Evolutionary conservation across 2,888 invertebrate genomes (phyloP).

Genomic region (Archips xylosteana): DNA sequence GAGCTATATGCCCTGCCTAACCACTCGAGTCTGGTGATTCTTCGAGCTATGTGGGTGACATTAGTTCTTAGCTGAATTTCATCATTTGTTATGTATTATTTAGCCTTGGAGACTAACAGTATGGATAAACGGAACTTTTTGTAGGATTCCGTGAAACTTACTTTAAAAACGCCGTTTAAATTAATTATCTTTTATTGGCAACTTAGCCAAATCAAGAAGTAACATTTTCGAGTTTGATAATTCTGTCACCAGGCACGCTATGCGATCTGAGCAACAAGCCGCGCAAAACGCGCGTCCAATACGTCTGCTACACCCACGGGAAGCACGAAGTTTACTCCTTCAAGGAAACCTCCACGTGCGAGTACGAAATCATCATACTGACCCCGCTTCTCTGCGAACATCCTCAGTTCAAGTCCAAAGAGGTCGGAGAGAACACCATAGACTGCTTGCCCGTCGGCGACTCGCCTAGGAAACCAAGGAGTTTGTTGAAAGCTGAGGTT

Average conservation of each 20-base stretch:
- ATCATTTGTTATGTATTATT: too few species aligned
- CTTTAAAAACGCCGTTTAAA: too few species aligned
- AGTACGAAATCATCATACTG: slow-evolving; percentile 96
- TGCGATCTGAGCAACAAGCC: slow-evolving; percentile 97
- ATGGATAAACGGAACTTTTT: too few species aligned
- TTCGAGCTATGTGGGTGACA: too few species aligned
- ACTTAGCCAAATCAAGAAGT: too few species aligned
- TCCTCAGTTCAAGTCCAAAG: slow-evolving; percentile 93
- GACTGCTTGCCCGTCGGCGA: slow-evolving; percentile 89
- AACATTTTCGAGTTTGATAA: too few species aligned
- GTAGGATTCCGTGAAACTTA: too few species aligned
- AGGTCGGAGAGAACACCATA: slow-evolving; percentile 91
- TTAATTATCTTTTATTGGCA: too few species aligned
- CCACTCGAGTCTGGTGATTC: too few species aligned
- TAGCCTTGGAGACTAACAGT: too few species aligned
- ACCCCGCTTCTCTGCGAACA: slow-evolving; percentile 95
- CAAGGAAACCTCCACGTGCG: slow-evolving; percentile 97
- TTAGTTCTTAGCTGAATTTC: too few species aligned
- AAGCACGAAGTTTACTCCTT: slow-evolving; percentile 97
- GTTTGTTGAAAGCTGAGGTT: slow-evolving; percentile 89
- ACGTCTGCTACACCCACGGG: slow-evolving; percentile 95
- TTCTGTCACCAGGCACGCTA: slow-evolving; percentile 83
- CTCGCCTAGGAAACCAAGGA: slow-evolving; percentile 90
- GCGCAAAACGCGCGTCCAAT: slow-evolving; percentile 92
- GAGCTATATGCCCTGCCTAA: too few species aligned